Percentiles rank a stretch among this genome's conserved stretches.
phyloP scores from a whole-genome alignment of 2,888 invertebrate genomes.

The Eilema griseolum region DNA sequence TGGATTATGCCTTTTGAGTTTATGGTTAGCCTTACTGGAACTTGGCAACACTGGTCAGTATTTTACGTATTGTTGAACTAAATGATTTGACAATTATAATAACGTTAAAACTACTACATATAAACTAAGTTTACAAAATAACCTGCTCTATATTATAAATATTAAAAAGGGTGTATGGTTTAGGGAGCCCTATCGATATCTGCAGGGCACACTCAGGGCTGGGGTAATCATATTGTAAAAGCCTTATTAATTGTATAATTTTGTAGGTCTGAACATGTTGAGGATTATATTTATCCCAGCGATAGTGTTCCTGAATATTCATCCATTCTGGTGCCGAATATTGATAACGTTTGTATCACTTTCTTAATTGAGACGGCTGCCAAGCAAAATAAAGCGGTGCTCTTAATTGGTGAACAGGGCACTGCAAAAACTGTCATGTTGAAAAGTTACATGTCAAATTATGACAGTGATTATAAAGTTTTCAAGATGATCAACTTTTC shows the following conservation, averaged over 20 bases:
- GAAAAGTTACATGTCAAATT: conserved; percentile 91
- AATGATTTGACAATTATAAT: background rate
- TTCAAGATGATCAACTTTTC: conserved; percentile 96
- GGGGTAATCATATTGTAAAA: background rate
- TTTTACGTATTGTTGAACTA: background rate
- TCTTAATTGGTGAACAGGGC: conserved; percentile 96
- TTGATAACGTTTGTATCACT: conserved; percentile 94
- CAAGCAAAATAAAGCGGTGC: conserved; percentile 93
- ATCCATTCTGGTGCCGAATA: conserved; percentile 94
- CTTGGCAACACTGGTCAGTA: conserved; percentile 93
- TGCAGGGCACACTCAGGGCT: too few species aligned
- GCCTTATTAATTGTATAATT: background rate
- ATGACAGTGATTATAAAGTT: conserved; percentile 92
- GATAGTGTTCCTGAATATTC: conserved; percentile 92
- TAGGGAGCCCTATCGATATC: too few species aligned
- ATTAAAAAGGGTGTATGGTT: too few species aligned
- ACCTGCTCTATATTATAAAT: too few species aligned
- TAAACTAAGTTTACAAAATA: too few species aligned
- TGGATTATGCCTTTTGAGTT: conserved; percentile 94
- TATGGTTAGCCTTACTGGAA: conserved; percentile 90
- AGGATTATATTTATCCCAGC: conserved; percentile 90
- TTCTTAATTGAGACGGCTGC: conserved; percentile 93
- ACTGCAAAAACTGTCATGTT: conserved; percentile 97
- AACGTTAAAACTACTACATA: background rate
- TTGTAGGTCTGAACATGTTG: conserved; percentile 88